Conservation (phyloP, 1,140 invertebrate genomes). For the Lucilia sericata region DNA sequence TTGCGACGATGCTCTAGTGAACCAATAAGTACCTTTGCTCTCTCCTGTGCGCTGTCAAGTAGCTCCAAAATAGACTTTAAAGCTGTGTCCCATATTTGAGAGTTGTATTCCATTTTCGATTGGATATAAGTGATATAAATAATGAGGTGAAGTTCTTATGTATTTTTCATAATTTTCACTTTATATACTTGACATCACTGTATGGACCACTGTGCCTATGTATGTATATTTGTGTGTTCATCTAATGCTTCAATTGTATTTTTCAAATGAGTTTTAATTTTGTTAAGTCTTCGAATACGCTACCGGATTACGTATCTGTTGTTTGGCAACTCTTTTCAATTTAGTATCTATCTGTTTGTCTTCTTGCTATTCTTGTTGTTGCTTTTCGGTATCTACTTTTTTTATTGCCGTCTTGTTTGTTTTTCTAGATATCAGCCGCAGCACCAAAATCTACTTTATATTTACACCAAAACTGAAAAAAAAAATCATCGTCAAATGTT, state of each 20-base stretch:
- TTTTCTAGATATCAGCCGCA: slow-evolving; percentile 14
- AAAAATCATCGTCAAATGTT: slow-evolving; percentile 13
- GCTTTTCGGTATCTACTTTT: background rate
- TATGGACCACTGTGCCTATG: too few relatives aligned
- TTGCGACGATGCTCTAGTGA: too few relatives aligned
- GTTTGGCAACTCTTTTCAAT: slow-evolving; percentile 27
- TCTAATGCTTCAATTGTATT: slow-evolving; percentile 22
- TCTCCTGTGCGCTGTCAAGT: too few relatives aligned
- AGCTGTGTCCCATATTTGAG: too few relatives aligned
- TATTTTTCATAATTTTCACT: too few relatives aligned
- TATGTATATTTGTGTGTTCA: background rate
- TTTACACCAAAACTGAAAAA: too few relatives aligned
- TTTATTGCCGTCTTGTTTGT: slow-evolving; percentile 24
- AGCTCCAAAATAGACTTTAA: too few relatives aligned
- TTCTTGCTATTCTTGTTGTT: background rate
- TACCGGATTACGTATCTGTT: slow-evolving; percentile 34
- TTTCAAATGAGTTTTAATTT: background rate
- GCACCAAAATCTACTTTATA: background rate
- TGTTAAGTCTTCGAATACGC: background rate
- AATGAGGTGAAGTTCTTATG: too few relatives aligned
- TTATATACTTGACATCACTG: too few relatives aligned
- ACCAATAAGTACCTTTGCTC: too few relatives aligned
- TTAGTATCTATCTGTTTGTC: background rate
- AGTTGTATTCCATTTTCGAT: too few relatives aligned
- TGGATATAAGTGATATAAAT: too few relatives aligned